These are phyloP conservation scores for Phalacrocorax aristotelis DNA, from an alignment of 2,113 vertebrate species.

Conservation along the genomic window DNA sequence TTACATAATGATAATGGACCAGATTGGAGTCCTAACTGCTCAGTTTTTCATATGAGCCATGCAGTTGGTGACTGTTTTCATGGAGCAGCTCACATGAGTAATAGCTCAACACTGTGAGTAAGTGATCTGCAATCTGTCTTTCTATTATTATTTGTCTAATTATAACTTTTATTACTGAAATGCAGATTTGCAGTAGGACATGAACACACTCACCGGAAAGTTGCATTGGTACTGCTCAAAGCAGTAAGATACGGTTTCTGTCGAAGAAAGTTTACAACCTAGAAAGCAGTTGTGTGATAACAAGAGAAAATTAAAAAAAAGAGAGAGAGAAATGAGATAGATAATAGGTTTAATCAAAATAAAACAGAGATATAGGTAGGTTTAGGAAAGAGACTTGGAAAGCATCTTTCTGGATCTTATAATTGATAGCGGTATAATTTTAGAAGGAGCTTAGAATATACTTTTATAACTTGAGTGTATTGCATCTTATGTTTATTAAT, in stretches of 20 bases:
- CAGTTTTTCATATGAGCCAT: neutral
- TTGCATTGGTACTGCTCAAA: neutral
- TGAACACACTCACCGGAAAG: neutral
- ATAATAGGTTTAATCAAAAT: neutral
- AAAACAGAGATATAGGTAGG: neutral
- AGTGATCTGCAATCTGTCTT: constrained; percentile 2
- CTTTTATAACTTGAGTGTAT: neutral
- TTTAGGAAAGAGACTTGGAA: neutral
- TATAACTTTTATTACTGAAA: neutral
- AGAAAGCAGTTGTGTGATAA: neutral
- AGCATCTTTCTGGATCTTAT: neutral
- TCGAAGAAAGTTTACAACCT: neutral
- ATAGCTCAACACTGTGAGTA: constrained; percentile 31
- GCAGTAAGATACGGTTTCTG: neutral
- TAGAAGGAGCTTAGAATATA: neutral
- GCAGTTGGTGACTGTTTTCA: neutral
- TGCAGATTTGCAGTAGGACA: neutral
- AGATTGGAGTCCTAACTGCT: constrained; percentile 14
- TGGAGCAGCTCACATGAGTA: neutral
- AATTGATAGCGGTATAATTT: neutral
- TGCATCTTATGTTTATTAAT: neutral
- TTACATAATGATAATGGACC: neutral
- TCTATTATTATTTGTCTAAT: constrained; percentile 5
- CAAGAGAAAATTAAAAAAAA: neutral
- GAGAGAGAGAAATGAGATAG: neutral